phyloP scores from a whole-genome alignment of 1,140 invertebrate species.

The Bombus soroeensis region DNA sequence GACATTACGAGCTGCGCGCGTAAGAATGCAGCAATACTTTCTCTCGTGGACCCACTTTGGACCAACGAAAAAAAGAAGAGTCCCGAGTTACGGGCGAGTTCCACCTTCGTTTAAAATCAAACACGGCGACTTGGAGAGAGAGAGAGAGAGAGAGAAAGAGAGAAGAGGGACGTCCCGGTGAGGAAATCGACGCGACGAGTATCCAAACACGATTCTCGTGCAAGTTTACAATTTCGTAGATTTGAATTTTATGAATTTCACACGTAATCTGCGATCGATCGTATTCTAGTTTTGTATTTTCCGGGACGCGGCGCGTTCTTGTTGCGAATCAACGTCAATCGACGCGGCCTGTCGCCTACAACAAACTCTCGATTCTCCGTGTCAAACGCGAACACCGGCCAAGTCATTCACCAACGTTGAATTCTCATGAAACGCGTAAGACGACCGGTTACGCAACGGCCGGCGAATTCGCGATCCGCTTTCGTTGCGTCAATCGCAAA shows the following conservation, averaged over 20 bases:
- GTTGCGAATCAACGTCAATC: too few species aligned
- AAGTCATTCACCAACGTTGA: background rate
- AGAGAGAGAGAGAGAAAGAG: too few species aligned
- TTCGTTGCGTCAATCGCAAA: background rate
- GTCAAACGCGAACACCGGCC: background rate
- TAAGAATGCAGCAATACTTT: slow-evolving; percentile 59
- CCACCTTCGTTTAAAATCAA: background rate
- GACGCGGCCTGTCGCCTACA: too few species aligned
- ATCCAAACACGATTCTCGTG: too few species aligned
- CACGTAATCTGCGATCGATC: too few species aligned
- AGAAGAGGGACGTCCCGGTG: too few species aligned
- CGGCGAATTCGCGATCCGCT: slow-evolving; percentile 17
- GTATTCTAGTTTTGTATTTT: too few species aligned
- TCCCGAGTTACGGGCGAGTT: background rate
- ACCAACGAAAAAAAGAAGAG: slow-evolving; percentile 19
- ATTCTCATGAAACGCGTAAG: background rate
- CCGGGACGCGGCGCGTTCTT: too few species aligned
- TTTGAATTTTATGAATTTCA: fast-evolving
- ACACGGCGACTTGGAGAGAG: background rate
- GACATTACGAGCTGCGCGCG: slow-evolving; percentile 30
- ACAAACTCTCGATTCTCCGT: too few species aligned
- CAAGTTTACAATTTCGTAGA: fast-evolving
- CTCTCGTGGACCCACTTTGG: slow-evolving; percentile 51
- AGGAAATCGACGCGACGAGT: too few species aligned
- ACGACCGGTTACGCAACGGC: background rate